Conservation (phyloP, 1,140 invertebrate species). For the Drosophila guanche region DNA sequence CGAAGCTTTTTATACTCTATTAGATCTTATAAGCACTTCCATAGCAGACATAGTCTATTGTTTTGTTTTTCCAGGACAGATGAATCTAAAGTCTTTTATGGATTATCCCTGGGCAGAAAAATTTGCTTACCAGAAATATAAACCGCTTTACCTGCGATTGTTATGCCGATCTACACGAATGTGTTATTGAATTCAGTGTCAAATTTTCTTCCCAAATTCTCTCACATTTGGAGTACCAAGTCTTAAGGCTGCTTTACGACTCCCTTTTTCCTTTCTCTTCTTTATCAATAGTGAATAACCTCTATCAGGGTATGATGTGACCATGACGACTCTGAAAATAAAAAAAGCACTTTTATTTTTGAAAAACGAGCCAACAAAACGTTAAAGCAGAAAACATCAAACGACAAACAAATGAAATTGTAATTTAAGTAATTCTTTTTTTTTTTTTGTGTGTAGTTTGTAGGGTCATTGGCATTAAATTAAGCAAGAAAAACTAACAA, state of each 20-base stretch:
- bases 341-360: slow-evolving; percentile 43
- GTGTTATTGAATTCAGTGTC: too few relatives aligned
- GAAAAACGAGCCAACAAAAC: slow-evolving; percentile 39
- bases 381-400: slow-evolving; percentile 19
- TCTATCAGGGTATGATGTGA: too few relatives aligned
- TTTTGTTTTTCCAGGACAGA: not conserved
- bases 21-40: not conserved
- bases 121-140: too few relatives aligned
- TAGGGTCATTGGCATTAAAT: slow-evolving; percentile 21
- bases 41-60: slow-evolving; percentile 10
- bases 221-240: too few relatives aligned
- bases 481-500: not conserved
- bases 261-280: too few relatives aligned
- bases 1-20: not conserved
- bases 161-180: too few relatives aligned
- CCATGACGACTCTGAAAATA: slow-evolving; percentile 41
- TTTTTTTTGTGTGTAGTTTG: slow-evolving; percentile 8
- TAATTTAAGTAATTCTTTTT: slow-evolving; percentile 74
- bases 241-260: too few relatives aligned
- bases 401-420: slow-evolving; percentile 63
- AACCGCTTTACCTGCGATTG: too few relatives aligned
- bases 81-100: not conserved
- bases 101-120: too few relatives aligned
- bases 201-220: too few relatives aligned
- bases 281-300: not conserved